Base-by-base conservation (phyloP, 2,113 vertebrate species). In the Phalacrocorax carbo region DNA sequence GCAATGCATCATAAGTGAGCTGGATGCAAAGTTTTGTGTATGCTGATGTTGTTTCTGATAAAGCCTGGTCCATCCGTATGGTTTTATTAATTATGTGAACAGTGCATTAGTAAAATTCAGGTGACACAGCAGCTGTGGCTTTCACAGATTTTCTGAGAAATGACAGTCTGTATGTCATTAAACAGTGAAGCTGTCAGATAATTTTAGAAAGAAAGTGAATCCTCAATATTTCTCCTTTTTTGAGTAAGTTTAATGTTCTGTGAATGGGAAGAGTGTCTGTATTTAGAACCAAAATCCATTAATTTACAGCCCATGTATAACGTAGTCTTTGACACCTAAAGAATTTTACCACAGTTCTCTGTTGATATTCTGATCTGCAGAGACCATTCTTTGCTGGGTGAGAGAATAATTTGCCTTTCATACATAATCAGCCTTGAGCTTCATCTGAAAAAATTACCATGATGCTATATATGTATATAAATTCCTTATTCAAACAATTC, bases 241-340 rank as follows among this genome's bases (percentile, higher is more conserved):
- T 61, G 71, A 96, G 42, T 51, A 92, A 91, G 40, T 94, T 97
- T 96, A 88, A 96, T 97, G 95, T 96, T 96, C 96, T 96, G 77
- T 82, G 86, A 97, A 89, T 95, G 69, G 81, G 76, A 97, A 96
- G 84, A 86, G 58, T 86, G 78, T 86, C 94, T 83, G 84, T 94
- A 96, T 95, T 96, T 95, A 96, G 95, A 97, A 96, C 23, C 36
- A 92, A 97, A 97, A 84, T 93, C 85, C 79, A 82, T 95, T 93
- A 21, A 92, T 97, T 95, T 92, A 60, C 49, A 90, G 69, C 36
- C 82, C 64, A 44, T 92, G 36, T 70, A 75, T 91, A 95, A 95
- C 81, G 73, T 57, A 83, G 88, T 86, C 88, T 93, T 85, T 93
- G 86, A 92, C 81, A 93, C 46, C 58, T 51, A 7, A 91, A 92